Conservation (phyloP, 2,113 vertebrate genomes). For the Ciconia boyciana region DNA sequence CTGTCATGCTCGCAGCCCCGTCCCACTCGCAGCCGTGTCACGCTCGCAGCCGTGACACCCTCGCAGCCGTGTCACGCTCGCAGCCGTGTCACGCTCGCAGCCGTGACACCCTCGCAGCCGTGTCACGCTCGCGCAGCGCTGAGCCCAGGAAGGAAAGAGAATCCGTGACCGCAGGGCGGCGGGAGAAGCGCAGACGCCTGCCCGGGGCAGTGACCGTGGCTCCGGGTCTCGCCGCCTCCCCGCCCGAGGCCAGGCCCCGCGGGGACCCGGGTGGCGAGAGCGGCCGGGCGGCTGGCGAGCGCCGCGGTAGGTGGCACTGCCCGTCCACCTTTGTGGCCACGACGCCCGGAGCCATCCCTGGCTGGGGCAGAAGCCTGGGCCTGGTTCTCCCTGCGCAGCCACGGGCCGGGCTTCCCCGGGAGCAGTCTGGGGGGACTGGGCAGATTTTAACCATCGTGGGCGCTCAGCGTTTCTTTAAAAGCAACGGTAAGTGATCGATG, state of each 20-base stretch:
- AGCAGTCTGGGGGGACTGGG: accelerated
- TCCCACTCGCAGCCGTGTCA: accelerated
- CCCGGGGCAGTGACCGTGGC: accelerated
- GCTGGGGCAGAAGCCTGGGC: neutral
- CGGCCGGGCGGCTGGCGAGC: no score
- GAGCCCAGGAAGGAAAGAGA: no score
- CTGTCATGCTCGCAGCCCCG: accelerated
- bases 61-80: no score
- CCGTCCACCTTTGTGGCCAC: neutral
- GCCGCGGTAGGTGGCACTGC: neutral
- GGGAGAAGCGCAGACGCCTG: neutral
- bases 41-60: accelerated
- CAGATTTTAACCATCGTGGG: accelerated
- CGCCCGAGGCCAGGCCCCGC: neutral
- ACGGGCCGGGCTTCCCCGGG: accelerated
- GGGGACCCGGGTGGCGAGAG: no score
- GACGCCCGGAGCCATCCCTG: accelerated
- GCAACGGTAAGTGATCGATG: accelerated
- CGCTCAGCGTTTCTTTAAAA: neutral
- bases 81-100: accelerated
- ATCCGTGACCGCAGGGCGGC: no score
- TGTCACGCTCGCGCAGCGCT: accelerated
- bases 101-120: accelerated
- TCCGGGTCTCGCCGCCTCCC: accelerated
- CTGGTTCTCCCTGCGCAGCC: neutral